Conservation (phyloP, 2,113 vertebrate genomes). For the Tupaia tana region DNA sequence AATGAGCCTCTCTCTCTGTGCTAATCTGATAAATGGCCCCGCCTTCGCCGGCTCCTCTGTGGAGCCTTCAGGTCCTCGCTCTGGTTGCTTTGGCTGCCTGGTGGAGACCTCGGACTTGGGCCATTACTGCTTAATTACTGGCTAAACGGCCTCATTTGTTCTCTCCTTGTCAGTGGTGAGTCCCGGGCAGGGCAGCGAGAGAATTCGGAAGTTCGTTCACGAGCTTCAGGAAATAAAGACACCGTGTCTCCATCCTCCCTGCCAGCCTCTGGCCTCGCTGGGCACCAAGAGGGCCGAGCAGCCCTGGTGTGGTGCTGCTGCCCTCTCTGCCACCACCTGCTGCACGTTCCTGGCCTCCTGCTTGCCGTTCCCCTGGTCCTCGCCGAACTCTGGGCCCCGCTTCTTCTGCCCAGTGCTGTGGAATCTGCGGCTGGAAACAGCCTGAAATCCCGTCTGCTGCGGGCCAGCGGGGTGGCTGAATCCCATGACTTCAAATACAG, state of each 20-base stretch:
- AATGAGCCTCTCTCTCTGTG: conserved; percentile 34
- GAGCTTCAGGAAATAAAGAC: background rate
- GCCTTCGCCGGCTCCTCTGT: conserved; percentile 7
- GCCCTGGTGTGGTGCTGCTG: background rate
- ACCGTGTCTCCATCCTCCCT: background rate
- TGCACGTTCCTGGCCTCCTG: rapidly evolving
- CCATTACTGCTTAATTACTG: conserved; percentile 86
- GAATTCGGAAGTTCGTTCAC: conserved; percentile 10
- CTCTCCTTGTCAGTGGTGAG: conserved; percentile 69
- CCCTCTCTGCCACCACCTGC: rapidly evolving
- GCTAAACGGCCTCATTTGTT: conserved; percentile 85
- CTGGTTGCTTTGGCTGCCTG: conserved; percentile 62
- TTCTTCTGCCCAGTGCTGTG: rapidly evolving
- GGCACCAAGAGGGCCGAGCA: rapidly evolving
- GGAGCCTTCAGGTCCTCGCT: background rate
- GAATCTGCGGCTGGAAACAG: background rate
- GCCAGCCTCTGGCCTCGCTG: rapidly evolving
- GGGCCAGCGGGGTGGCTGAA: background rate
- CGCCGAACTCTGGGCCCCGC: no score
- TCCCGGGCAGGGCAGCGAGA: conserved; percentile 6
- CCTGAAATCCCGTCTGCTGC: background rate
- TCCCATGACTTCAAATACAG: rapidly evolving
- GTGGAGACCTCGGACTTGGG: conserved; percentile 62
- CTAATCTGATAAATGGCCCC: conserved; percentile 75
- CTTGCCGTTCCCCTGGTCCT: background rate